Conservation (phyloP, 1,140 invertebrate species). For the Drosophila tristis region DNA sequence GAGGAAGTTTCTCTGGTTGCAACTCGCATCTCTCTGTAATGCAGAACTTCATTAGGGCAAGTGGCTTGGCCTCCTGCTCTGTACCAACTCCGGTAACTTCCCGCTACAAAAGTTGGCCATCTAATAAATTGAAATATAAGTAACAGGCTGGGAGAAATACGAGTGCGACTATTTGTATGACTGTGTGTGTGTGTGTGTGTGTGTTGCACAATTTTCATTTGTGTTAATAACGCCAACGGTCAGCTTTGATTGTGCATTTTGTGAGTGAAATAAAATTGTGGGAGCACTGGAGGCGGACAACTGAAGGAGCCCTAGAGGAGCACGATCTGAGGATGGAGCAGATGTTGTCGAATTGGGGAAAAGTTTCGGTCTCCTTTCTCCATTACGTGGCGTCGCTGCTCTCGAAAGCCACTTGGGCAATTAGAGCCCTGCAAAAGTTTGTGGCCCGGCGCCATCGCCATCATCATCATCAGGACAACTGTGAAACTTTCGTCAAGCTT, state of each 20-base stretch:
- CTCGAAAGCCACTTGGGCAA: slow-evolving; percentile 80
- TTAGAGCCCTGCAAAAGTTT: slow-evolving; percentile 71
- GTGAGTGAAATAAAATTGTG: slow-evolving; percentile 42
- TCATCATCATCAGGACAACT: slow-evolving; percentile 63
- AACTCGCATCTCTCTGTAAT: slow-evolving; percentile 14
- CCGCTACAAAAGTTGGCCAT: slow-evolving; percentile 44
- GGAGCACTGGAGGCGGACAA: background rate
- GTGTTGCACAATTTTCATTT: slow-evolving; percentile 52
- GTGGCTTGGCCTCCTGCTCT: slow-evolving; percentile 37
- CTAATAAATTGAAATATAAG: slow-evolving; percentile 70
- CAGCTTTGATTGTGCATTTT: slow-evolving; percentile 79
- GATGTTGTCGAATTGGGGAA: slow-evolving; percentile 39
- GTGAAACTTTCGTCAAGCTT: slow-evolving; percentile 71
- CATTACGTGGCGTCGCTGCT: slow-evolving; percentile 68
- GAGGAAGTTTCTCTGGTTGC: slow-evolving; percentile 18
- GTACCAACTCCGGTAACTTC: too few relatives aligned
- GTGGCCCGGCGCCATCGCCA: slow-evolving; percentile 37
- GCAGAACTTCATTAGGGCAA: slow-evolving; percentile 71
- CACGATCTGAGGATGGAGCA: slow-evolving; percentile 7
- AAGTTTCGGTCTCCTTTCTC: slow-evolving; percentile 55
- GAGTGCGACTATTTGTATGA: background rate
- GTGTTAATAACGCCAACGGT: slow-evolving; percentile 70
- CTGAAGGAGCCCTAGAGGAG: background rate
- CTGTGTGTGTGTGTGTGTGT: slow-evolving; percentile 18
- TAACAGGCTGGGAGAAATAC: slow-evolving; percentile 28